These are phyloP conservation scores for Rhopalosiphum padi DNA, from an alignment of 1,140 invertebrate species.

Conservation along the genomic window DNA sequence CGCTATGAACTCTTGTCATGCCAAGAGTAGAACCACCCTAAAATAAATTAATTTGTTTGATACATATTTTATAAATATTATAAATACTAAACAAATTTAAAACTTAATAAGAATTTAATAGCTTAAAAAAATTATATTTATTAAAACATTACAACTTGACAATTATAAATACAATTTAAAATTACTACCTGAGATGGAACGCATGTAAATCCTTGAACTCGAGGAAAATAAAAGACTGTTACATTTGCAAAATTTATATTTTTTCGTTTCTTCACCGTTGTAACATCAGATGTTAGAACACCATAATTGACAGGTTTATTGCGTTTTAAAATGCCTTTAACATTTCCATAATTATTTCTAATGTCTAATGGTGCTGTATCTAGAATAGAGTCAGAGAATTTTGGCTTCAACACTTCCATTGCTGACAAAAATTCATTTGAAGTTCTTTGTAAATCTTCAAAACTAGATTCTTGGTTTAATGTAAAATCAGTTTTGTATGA, in stretches of 20 bases:
- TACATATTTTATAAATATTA: conserved; percentile 13
- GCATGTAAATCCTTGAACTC: conserved; percentile 96
- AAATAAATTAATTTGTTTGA: conserved; percentile 51
- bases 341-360: conserved; percentile 59
- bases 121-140: neutral
- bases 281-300: conserved; percentile 1
- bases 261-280: conserved; percentile 71
- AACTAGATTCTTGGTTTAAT: conserved; percentile 35
- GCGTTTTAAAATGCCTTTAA: conserved; percentile 69
- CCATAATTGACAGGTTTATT: neutral
- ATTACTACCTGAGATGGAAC: conserved; percentile 84
- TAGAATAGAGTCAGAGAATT: conserved; percentile 20
- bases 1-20: conserved; percentile 88
- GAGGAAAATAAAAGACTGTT: conserved; percentile 93
- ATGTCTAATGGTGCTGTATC: conserved; percentile 50
- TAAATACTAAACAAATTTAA: neutral
- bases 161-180: conserved; percentile 32
- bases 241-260: conserved; percentile 90
- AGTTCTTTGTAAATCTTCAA: conserved; percentile 54
- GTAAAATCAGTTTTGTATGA: conserved; percentile 36
- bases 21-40: conserved; percentile 93
- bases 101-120: conserved; percentile 9
- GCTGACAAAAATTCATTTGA: conserved; percentile 57
- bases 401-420: conserved; percentile 56
- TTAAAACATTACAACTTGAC: neutral